Conservation (phyloP, 1,140 invertebrate species). For the Tetramorium simillimum region DNA sequence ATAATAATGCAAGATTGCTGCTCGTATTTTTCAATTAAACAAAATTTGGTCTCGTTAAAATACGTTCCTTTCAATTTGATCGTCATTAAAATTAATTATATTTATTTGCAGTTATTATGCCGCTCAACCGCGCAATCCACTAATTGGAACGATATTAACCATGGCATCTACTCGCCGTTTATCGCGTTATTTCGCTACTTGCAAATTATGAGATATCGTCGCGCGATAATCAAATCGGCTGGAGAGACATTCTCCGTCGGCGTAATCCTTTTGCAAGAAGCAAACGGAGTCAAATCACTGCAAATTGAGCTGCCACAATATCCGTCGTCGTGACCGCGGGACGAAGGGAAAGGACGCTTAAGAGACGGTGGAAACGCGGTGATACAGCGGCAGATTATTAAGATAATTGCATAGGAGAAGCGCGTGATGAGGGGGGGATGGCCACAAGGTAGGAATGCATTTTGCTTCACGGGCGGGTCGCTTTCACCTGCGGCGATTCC, state of each 20-base stretch:
- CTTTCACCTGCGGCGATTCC: slow-evolving; percentile 71
- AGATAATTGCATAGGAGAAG: slow-evolving; percentile 68
- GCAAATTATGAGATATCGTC: not conserved
- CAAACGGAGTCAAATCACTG: slow-evolving; percentile 28
- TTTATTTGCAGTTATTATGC: not conserved
- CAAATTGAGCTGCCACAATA: slow-evolving; percentile 26
- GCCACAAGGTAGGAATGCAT: slow-evolving; percentile 68
- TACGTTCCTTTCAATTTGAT: not conserved
- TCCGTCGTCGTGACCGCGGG: not conserved
- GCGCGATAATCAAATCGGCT: not conserved
- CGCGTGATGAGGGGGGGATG: slow-evolving; percentile 18
- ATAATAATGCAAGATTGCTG: not conserved
- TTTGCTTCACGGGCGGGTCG: slow-evolving; percentile 66
- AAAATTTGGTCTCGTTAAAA: not conserved
- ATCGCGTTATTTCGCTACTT: slow-evolving; percentile 12
- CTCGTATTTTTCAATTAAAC: not conserved
- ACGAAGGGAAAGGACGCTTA: slow-evolving; percentile 18
- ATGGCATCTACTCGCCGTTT: not conserved
- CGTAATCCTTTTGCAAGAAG: slow-evolving; percentile 40
- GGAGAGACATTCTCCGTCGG: not conserved
- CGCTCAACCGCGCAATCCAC: not conserved
- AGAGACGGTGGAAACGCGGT: slow-evolving; percentile 12
- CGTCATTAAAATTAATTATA: slow-evolving; percentile 10
- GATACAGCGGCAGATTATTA: slow-evolving; percentile 69
- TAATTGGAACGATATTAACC: slow-evolving; percentile 5